Base-by-base conservation (phyloP, 2,797 vertebrate species). In the Parambassis ranga region DNA sequence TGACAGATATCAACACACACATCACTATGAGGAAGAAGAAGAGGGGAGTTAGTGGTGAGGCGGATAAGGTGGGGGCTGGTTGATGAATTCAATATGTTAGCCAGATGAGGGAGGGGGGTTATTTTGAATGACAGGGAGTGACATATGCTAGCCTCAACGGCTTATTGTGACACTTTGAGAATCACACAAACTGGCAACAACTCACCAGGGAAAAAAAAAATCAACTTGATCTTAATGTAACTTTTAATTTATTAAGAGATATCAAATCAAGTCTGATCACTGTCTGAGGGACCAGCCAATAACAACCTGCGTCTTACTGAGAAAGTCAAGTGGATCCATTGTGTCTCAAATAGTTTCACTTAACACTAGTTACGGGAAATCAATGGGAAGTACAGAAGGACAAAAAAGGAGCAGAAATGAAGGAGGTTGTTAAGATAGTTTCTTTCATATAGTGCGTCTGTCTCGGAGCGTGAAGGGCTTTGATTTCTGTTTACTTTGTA, bases 401-500 rank as follows among this genome's bases (percentile, higher is more conserved):
- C n/a, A n/a, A 67, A 65, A 68, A 74, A 71, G 69, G 51, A 39
- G 53, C 33, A 66, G 75, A 65, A 85, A 77, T 86, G 73, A 85
- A 86, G 75, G 77, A 74, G 75, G 84, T 48, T 77, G 84, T 85
- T 86, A 80, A 89, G 79, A 88, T 44, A 86, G 53, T 88, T 87
- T 84, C 86, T 89, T 87, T 90, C 81, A 87, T 81, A 88, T 82
- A 82, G 71, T 73, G 82, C 77, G 75, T 77, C 71, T 66, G 77
- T 82, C 76, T 85, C 44, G 26, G 65, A 81, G 81, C 55, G 74
- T 67, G 75, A 71, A 80, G 63, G 53, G 80, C 90, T 91, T 92
- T 92, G 91, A 93, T 92, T 90, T 88, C 76, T 86, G 72, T 86
- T 87, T 85, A 90, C 89, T 91, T 91, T 91, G 91, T 90, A 90